phyloP scores from a whole-genome alignment of 1,140 invertebrate genomes.

The Eubasilissa regina region DNA sequence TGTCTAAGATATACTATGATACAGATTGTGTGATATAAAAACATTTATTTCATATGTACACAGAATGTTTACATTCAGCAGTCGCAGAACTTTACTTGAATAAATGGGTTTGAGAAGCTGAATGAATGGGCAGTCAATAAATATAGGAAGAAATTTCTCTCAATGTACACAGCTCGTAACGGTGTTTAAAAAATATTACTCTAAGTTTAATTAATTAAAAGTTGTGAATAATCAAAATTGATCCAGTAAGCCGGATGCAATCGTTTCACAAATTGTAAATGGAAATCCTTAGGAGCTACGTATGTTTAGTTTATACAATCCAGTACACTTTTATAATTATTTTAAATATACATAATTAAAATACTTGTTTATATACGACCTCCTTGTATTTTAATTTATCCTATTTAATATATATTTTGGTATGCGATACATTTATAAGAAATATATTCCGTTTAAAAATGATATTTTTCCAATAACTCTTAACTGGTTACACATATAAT shows the following conservation, averaged over 20 bases:
- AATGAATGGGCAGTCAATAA: conserved; percentile 53
- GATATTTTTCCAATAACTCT: conserved; percentile 48
- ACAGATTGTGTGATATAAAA: conserved; percentile 57
- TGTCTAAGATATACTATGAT: conserved; percentile 59
- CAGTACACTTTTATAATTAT: conserved; percentile 42
- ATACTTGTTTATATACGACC: conserved; percentile 48
- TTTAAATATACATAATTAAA: conserved; percentile 57
- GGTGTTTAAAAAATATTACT: conserved; percentile 55
- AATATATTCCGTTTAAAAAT: conserved; percentile 56
- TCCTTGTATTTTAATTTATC: conserved; percentile 30
- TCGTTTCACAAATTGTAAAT: conserved; percentile 7
- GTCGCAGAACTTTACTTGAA: conserved; percentile 46
- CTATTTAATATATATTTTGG: conserved; percentile 55
- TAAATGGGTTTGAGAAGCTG: conserved; percentile 31
- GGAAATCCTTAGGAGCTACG: conserved; percentile 2
- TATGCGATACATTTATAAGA: conserved; percentile 57
- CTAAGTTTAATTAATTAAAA: conserved; percentile 30
- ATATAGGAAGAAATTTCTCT: conserved; percentile 57
- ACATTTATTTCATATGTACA: conserved; percentile 56
- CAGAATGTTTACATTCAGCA: conserved; percentile 50
- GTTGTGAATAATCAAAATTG: not conserved
- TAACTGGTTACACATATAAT: conserved; percentile 2
- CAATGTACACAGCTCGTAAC: conserved; percentile 32
- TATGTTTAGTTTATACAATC: conserved; percentile 38
- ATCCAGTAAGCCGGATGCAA: not conserved